Base-by-base conservation (phyloP, 2,797 vertebrate genomes). In the Sebastes diaconus region DNA sequence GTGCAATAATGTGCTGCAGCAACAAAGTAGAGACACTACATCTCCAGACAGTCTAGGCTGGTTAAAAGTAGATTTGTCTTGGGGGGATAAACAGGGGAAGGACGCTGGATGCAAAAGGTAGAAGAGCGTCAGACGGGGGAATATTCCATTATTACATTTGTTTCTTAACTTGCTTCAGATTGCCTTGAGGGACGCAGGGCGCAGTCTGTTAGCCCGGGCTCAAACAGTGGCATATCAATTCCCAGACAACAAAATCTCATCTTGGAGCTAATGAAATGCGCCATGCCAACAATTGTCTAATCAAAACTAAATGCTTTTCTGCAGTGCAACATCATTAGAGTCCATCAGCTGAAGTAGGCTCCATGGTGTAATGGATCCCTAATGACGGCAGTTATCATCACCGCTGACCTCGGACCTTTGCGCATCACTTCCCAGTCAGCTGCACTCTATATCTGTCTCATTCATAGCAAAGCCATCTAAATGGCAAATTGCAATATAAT, bases 211-310 rank as follows among this genome's bases (percentile, higher is more conserved):
- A 61, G 79, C 39, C 59, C 20, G 3, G 46, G 52, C 83, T 87
- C 72, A 81, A 81, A 85, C 80, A 12, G 81, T 50, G 54, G 46
- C 87, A 74, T 55, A 79, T 88, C 80, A 85, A 87, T 84, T 91
- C 73, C 81, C 77, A 84, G 79, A 88, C 81, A 92, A 88, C 80
- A 87, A 89, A 90, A 89, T 86, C 90, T 92, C 88, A 92, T 93
- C 83, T 84, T 55, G 25, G 77, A 93, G 83, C 92, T 92, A 94
- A 94, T 93, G 89, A 92, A 94, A 93, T 91, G 88, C 90, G 73
- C 87, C 85, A 67, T 77, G 88, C 89, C 89, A 93, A 85, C 86
- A 87, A 89, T 36, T 78, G 88, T 89, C 90, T 91, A 93, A 94
- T 94, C 92, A 92, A 92, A 93, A 92, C 83, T 73, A 91, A 93